These are phyloP conservation scores for Neopelma chrysocephalum DNA, from an alignment of 2,797 vertebrate genomes.

Conservation along the genomic window DNA sequence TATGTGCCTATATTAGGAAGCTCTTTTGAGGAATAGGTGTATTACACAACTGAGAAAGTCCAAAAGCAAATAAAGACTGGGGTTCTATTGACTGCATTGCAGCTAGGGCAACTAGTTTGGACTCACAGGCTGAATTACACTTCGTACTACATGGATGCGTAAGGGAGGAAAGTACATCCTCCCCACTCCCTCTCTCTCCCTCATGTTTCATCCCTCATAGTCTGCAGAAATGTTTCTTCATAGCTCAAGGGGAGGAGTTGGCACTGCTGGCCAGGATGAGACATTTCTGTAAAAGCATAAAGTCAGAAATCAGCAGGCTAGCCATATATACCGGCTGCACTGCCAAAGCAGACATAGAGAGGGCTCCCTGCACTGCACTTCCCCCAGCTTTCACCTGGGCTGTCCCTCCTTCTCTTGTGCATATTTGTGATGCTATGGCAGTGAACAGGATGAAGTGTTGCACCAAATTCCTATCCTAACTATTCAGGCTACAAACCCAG, in stretches of 20 bases:
- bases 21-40: not conserved
- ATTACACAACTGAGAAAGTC: not conserved
- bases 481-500: not conserved
- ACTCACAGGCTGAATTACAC: not conserved
- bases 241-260: not conserved
- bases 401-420: not conserved
- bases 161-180: not conserved
- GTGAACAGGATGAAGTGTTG: not conserved
- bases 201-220: not conserved
- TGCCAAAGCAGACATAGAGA: rapidly evolving
- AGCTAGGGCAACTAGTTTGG: not conserved
- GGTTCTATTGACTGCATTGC: not conserved
- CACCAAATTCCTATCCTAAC: not conserved
- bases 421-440: not conserved
- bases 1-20: not conserved
- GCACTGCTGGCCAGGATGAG: not conserved
- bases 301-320: not conserved
- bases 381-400: not conserved
- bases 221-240: not conserved
- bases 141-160: not conserved
- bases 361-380: not conserved
- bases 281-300: not conserved
- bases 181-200: not conserved
- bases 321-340: not conserved
- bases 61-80: not conserved